Evolutionary conservation across 2,113 vertebrate species (phyloP), one percentile per base, ranked within the genome.

Genomic region (Cyanoramphus novaezelandiae): DNA sequence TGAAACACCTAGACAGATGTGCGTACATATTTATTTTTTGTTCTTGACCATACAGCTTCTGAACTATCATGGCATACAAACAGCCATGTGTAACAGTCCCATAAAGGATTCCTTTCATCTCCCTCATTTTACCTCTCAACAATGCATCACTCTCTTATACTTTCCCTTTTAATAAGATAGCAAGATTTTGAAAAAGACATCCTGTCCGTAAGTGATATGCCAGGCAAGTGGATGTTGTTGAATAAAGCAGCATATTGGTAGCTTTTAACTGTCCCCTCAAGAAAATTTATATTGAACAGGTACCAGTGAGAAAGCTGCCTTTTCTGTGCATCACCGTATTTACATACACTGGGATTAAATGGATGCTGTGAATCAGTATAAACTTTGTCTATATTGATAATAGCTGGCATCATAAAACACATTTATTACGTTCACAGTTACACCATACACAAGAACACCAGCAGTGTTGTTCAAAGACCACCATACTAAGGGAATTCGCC

Each of bases 1-100:
- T 91, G 69, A 90, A 91, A 82, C 55, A 96, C 80, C 91, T 95
- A 95, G 83, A 77, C 86, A 92, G 92, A 88, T 93, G 83, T 91
- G 91, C 43, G 49, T 75, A 50, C 47, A 78, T 94, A 84, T 86
- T 82, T 89, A 85, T 93, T 88, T 82, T 86, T 93, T 92, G 39
- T 75, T 92, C 64, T 47, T 91, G 77, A 75, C 77, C 93, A 60
- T 53, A 83, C 46, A 88, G 17, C 80, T 81, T 88, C 72, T 95
- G 86, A 94, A 88, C 91, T 91, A 70, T 24, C 24, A 47, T 1
- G 1, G 43, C 55, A 68, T 33, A 77, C 37, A 83, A 74, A 63
- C 39, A 94, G n/a, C n/a, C 18, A 18, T 31, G 29, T 35, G 25
- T 77, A 67, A 67, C 19, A 17, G 50, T 10, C 39, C 33, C n/a